Evolutionary conservation across 2,888 invertebrate genomes (phyloP).

Genomic region (Hirtodrosophila histrioides): DNA sequence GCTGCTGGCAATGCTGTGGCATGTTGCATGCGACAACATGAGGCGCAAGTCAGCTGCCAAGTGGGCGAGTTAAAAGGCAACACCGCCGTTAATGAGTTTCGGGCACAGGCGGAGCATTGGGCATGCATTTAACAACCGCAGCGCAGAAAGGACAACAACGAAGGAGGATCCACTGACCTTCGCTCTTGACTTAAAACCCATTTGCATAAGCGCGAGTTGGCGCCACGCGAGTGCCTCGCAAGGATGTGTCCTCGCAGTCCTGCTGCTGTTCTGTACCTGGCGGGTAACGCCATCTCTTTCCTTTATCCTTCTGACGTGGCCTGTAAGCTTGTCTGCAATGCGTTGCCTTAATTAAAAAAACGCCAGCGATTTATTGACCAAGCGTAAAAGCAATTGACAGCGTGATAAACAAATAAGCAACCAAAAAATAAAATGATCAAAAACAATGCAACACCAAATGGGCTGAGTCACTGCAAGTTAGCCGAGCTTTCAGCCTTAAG

Average conservation of each 20-base stretch:
- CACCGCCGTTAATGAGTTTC: constrained; percentile 70
- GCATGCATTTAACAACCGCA: constrained; percentile 63
- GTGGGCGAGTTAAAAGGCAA: constrained; percentile 57
- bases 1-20: constrained; percentile 29
- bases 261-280: constrained; percentile 1
- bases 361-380: constrained; percentile 59
- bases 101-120: constrained; percentile 30
- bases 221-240: constrained; percentile 8
- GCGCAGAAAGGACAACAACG: constrained; percentile 19
- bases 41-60: constrained; percentile 29
- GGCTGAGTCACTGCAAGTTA: neutral
- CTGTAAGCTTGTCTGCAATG: constrained; percentile 52
- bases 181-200: constrained; percentile 73
- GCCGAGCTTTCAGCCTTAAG: neutral
- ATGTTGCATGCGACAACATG: constrained; percentile 45
- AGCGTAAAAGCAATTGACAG: constrained; percentile 63
- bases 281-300: constrained; percentile 10
- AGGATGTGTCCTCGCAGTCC: constrained; percentile 22
- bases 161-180: constrained; percentile 53
- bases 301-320: constrained; percentile 54
- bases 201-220: constrained; percentile 64
- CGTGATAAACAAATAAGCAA: constrained; percentile 44
- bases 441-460: constrained; percentile 5
- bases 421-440: constrained; percentile 2
- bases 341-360: constrained; percentile 69